Base-by-base conservation (phyloP, 2,888 invertebrate genomes). In the Antitype chi region DNA sequence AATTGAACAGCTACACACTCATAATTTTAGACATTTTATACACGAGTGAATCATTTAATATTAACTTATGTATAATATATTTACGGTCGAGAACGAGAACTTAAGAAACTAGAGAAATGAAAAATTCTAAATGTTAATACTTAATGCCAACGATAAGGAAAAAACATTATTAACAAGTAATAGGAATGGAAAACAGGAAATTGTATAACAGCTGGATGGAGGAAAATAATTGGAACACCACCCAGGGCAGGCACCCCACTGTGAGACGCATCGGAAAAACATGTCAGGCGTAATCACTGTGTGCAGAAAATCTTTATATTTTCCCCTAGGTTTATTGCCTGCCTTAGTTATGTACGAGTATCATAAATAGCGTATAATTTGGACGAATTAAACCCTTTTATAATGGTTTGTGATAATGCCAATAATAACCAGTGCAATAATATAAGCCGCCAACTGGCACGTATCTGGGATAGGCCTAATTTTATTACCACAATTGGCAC, bases 151-250 rank as follows among this genome's bases (percentile, higher is more conserved):
- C 25, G 55, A 38, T 55, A 70, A 55, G 49, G 28, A 64, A 68
- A 64, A 28, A 68, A 25, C 52, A 9, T 76, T 63, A 52, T 69
- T 32, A 64, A 70, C 70, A 81, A 69, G 70, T 69, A 60, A 81
- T 77, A 66, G 25, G 52, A 67, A 81, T 47, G 66, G 15, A 63
- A 38, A 63, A 57, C 64, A 66, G 47, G 43, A 73, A 82, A 68
- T 49, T 78, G 59, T 67, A 66, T n/a, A 59, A 49, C 53, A 73
- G 60, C 32, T 57, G 63, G 25, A 53, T 55, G 55, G 57, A 60
- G 67, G n/a, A 43, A 74, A 68, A 71, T 70, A 71, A 82, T 78
- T 82, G 82, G 74, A 64, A 17, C 60, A 57, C 9, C 28, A 49
- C 74, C 78, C 70, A 67, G 73, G 63, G 63, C 43, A n/a, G 0